A percentile compares a stretch with the other conserved stretches of the same genome.
phyloP scores from a whole-genome alignment of 2,113 vertebrate species.

The Sterna hirundo region DNA sequence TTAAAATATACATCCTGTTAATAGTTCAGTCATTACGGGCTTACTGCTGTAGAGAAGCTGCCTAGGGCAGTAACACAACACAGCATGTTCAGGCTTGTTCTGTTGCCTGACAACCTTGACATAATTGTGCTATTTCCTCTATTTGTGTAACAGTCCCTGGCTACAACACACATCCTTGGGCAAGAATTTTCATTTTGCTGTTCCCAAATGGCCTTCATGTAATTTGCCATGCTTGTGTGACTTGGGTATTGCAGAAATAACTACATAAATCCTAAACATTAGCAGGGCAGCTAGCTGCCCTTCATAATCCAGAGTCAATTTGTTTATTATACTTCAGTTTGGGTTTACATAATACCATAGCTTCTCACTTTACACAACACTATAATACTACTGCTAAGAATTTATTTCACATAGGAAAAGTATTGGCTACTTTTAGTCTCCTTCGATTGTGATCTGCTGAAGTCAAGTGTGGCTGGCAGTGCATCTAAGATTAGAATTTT shows the following conservation, averaged over 20 bases:
- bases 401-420: not conserved
- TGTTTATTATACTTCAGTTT: not conserved
- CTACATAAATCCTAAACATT: not conserved
- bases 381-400: not conserved
- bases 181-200: not conserved
- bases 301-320: not conserved
- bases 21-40: not conserved
- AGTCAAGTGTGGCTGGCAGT: not conserved
- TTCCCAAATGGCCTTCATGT: not conserved
- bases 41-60: not conserved
- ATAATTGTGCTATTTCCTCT: slow-evolving; percentile 41
- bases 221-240: not conserved
- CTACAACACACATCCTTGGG: slow-evolving; percentile 12
- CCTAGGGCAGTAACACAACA: not conserved
- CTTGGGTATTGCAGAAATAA: not conserved
- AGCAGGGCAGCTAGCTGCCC: not conserved
- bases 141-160: slow-evolving; percentile 12
- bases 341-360: not conserved
- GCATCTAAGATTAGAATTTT: not conserved
- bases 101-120: slow-evolving; percentile 45
- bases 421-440: not conserved
- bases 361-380: not conserved
- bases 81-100: slow-evolving; percentile 25
- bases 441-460: not conserved
- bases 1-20: not conserved